Conservation (phyloP, 2,113 vertebrate genomes). For the Lanius collurio region DNA sequence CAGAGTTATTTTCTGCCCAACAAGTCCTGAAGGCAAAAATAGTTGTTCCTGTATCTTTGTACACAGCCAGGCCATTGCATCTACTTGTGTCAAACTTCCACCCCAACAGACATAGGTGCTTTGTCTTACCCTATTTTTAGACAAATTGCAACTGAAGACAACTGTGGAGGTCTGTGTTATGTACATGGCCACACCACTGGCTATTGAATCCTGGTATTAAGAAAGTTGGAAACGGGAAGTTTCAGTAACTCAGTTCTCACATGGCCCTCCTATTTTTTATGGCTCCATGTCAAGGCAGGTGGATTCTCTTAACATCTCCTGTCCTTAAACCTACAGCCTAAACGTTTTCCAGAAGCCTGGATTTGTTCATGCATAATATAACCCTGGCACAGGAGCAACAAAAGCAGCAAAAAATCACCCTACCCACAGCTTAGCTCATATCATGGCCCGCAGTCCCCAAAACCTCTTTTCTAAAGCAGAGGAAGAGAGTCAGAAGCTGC, state of each 20-base stretch:
- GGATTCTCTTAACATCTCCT: neutral
- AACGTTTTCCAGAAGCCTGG: neutral
- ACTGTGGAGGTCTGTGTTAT: neutral
- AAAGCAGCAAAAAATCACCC: neutral
- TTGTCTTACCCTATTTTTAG: neutral
- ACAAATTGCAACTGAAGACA: neutral
- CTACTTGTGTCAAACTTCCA: neutral
- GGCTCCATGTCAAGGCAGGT: neutral
- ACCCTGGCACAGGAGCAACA: neutral
- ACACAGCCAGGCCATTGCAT: neutral
- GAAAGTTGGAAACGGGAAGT: fast-evolving
- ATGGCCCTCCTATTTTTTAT: neutral
- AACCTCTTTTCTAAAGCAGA: neutral
- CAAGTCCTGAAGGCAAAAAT: conserved; percentile 13
- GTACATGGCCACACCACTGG: neutral
- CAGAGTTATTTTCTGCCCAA: conserved; percentile 43
- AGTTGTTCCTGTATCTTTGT: neutral
- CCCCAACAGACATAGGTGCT: neutral
- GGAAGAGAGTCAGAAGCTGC: neutral
- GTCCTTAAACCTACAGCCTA: neutral
- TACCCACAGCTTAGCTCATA: neutral
- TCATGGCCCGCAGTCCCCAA: neutral
- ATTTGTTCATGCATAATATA: neutral
- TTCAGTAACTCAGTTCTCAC: neutral
- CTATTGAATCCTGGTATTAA: neutral